Base-by-base conservation (phyloP, 2,113 vertebrate genomes). In the Neofelis nebulosa region DNA sequence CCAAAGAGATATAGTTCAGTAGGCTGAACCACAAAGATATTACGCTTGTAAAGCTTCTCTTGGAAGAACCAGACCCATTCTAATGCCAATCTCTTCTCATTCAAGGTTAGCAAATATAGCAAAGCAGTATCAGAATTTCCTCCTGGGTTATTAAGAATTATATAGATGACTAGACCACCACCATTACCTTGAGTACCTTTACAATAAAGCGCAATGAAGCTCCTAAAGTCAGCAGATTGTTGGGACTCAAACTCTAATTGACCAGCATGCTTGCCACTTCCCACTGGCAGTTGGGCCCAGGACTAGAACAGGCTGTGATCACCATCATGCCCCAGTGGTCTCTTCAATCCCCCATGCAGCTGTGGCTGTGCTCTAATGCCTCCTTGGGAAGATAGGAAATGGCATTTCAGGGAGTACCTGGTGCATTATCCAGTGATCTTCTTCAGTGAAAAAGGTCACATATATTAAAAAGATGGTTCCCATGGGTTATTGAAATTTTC, bases 61-160 rank as follows among this genome's bases (percentile, higher is more conserved):
- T 93, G 93, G 92, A 68, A 97, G 97, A 98, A 79, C 81, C 92
- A 96, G 68, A 81, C 79, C 57, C 94, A 96, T 95, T 91, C 95
- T 98, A 96, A 79, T 97, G 96, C 45, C 66, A 93, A 74, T 96
- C 79, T 97, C 16, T 79, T 89, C 78, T 97, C 92, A 84, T 16
- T 96, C 92, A 97, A 97, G 69, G 65, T 96, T 98, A 97, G 94
- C 86, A 98, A 97, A 98, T 98, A 98, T 0, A 97, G 87, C 74
- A 93, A 71, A 94, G 90, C 89, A 36, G 3, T 0, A 50, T 93
- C 97, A 81, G 45, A 84, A 85, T 97, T 93, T 96, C 97, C 97
- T 97, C 95, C 92, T 98, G 48, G 98, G 95, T 79, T 97, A 69
- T 36, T 55, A 87, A 93, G 69, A 95, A 87, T 97, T 96, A 95